Percentiles rank a stretch among this genome's conserved stretches.
These are phyloP conservation scores for Onthophagus sagittarius DNA, from an alignment of 2,888 invertebrate genomes.

Conservation along the genomic window DNA sequence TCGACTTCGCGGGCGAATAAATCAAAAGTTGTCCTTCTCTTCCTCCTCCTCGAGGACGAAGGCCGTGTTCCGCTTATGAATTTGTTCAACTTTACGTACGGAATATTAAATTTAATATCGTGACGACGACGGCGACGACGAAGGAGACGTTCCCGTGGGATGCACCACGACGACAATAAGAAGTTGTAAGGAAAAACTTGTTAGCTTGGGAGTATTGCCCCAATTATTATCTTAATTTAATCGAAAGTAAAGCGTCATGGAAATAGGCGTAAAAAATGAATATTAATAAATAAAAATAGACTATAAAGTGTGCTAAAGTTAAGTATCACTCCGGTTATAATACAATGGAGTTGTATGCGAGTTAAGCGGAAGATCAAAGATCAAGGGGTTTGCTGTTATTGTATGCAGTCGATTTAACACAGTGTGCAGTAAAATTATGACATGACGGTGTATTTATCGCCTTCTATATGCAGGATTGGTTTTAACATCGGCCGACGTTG, in stretches of 20 bases:
- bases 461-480: background rate
- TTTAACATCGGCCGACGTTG: background rate
- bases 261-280: background rate
- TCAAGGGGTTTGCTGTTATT: background rate
- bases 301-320: background rate
- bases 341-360: background rate
- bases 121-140: background rate
- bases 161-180: background rate
- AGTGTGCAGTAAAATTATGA: background rate
- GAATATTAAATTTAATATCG: slow-evolving; percentile 33
- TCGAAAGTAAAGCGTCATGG: too few species aligned
- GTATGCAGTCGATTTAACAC: background rate
- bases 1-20: slow-evolving; percentile 43
- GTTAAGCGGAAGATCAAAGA: background rate
- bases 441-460: background rate
- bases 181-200: background rate
- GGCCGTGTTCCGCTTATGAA: slow-evolving; percentile 30
- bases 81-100: slow-evolving; percentile 33
- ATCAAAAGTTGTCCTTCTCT: slow-evolving; percentile 45
- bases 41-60: slow-evolving; percentile 22
- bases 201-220: background rate
- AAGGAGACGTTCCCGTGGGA: background rate
- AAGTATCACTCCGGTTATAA: background rate
- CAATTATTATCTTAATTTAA: too few species aligned
- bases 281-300: background rate